Evolutionary conservation across 1,140 invertebrate species (phyloP), one percentile per base, ranked within the genome.

Genomic region (Drosophila orosa): DNA sequence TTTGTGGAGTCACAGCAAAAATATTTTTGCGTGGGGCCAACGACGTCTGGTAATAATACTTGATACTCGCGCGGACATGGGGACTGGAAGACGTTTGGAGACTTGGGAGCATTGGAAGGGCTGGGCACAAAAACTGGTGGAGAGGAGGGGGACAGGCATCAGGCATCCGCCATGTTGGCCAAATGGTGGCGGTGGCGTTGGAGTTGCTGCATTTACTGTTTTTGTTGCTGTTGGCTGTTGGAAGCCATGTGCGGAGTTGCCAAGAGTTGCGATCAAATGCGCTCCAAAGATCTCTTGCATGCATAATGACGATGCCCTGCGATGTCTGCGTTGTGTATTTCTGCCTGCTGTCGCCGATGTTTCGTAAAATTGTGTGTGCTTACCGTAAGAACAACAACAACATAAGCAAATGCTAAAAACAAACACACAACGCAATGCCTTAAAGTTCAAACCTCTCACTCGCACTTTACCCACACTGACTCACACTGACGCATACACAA

Each of bases 11-110:
- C 71, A 80, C 57, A 78, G 48, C 56, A 57, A 59, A 85, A 86
- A 81, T 86, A 85, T 85, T 79, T 78, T 74, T 82, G 81, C 82
- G 81, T 85, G 82, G 82, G 81, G 82, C 81, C 52, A 37, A 47
- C 54, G 68, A 47, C 54, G 68, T 72, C 68, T 71, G 68, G 65
- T 25, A 66, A 63, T 66, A 66, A 65, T 66, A 35, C 61, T 68
- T 44, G 44, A 66, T 50, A 25, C 45, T 25, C 27, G 59, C 42
- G 63, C 57, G 35, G 56, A 65, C 56, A 44, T 65, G 22, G 33
- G 12, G 39, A 44, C 62, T 61, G 29, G 45, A 50, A 42, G 58
- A 60, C 39, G n/a, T 50, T 52, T 45, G 56, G 39, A 45, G 48
- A 40, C 24, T 12, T 27, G 22, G 33, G 15, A 17, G 29, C 48